Evolutionary conservation across 2,797 vertebrate species (phyloP).

Genomic region (Pangasius mekongensis): DNA sequence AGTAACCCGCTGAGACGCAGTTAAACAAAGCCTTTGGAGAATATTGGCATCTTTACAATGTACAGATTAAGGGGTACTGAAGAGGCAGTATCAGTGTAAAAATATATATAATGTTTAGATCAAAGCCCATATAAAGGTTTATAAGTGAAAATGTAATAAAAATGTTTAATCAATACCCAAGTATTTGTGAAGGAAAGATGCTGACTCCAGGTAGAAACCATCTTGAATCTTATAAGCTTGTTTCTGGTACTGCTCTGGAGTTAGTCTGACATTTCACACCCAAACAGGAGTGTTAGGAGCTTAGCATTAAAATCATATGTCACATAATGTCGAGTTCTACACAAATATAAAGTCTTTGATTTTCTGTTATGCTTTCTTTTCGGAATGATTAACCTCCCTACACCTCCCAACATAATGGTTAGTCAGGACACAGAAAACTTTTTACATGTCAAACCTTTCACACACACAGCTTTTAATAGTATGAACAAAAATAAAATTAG

Average conservation of each 20-base stretch:
- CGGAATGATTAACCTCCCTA: background rate
- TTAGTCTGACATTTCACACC: background rate
- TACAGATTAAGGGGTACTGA: background rate
- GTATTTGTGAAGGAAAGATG: background rate
- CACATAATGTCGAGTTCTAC: background rate
- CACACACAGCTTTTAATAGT: background rate
- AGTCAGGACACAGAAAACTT: background rate
- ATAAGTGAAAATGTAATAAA: background rate
- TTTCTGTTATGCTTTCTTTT: background rate
- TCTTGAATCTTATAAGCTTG: background rate
- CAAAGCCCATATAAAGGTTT: background rate
- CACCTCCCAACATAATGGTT: background rate
- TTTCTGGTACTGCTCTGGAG: background rate
- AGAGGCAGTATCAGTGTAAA: background rate
- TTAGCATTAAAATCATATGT: background rate
- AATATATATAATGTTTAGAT: background rate
- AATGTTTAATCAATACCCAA: background rate
- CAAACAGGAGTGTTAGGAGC: background rate
- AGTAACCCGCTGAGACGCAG: slow-evolving; percentile 26
- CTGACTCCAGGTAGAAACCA: background rate
- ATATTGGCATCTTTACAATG: background rate
- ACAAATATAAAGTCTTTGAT: background rate
- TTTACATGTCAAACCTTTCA: background rate
- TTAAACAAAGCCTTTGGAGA: slow-evolving; percentile 1
- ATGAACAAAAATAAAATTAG: background rate